A percentile compares a stretch with the other conserved stretches of the same genome.
These are phyloP conservation scores for Crossocerus cetratus DNA, from an alignment of 2,888 invertebrate species.

Conservation along the genomic window DNA sequence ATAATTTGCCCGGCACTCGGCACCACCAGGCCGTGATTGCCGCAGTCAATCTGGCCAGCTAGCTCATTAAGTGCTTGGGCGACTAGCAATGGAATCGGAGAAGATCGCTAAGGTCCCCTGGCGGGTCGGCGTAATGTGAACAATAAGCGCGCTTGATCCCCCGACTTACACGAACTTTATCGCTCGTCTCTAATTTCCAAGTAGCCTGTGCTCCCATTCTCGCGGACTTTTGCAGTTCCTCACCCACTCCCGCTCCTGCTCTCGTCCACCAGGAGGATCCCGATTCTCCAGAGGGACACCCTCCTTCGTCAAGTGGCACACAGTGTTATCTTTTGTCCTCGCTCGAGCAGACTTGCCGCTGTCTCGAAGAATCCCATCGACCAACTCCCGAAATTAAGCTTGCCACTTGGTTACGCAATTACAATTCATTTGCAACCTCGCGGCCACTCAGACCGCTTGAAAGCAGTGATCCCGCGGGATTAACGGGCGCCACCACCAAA, in stretches of 20 bases:
- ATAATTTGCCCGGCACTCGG: background rate
- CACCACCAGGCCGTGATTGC: background rate
- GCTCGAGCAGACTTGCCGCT: no score
- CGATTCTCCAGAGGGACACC: no score
- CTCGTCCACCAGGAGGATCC: no score
- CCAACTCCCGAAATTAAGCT: conserved; percentile 31
- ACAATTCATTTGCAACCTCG: conserved; percentile 34
- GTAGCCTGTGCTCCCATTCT: no score
- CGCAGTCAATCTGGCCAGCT: background rate
- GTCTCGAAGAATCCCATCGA: background rate
- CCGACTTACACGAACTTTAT: no score
- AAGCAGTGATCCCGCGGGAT: conserved; percentile 16
- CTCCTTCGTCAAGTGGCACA: no score
- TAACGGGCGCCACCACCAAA: background rate
- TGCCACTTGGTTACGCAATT: conserved; percentile 16
- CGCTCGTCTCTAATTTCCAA: no score
- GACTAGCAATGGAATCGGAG: background rate
- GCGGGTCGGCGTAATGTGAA: no score
- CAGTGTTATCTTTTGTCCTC: no score
- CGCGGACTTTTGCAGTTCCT: no score
- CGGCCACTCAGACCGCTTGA: conserved; percentile 26
- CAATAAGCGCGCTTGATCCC: no score
- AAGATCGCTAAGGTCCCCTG: background rate
- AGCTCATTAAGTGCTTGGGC: background rate
- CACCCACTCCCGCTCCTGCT: no score